Evolutionary conservation across 2,113 vertebrate species (phyloP).

Genomic region (Erythrocercus mccallii): DNA sequence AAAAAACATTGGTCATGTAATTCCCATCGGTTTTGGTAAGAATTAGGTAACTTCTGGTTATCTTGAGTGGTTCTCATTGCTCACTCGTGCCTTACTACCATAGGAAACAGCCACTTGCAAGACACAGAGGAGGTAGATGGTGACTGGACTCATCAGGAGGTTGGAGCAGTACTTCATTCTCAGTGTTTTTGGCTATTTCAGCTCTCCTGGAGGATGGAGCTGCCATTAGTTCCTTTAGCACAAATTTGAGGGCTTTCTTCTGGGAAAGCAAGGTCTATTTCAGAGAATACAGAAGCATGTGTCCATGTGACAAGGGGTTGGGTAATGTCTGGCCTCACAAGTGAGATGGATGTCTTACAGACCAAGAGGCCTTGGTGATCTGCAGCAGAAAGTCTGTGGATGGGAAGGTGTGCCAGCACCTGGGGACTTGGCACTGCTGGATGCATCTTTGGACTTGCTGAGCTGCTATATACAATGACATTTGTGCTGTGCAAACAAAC

Average conservation of each 20-base stretch:
- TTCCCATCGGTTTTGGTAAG: neutral
- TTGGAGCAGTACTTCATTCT: neutral
- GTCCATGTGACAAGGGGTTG: accelerated
- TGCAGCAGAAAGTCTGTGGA: neutral
- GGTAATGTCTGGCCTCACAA: neutral
- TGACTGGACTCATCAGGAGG: neutral
- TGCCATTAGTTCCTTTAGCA: neutral
- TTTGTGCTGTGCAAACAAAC: neutral
- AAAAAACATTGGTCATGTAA: neutral
- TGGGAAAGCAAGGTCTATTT: neutral
- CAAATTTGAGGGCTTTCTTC: neutral
- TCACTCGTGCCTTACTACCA: neutral
- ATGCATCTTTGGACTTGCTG: neutral
- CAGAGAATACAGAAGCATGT: neutral
- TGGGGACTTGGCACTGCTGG: neutral
- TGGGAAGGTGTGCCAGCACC: neutral
- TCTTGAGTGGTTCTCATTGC: neutral
- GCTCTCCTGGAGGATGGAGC: neutral
- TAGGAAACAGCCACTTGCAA: neutral
- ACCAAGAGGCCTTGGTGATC: neutral
- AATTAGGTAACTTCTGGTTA: neutral
- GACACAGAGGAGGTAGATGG: neutral
- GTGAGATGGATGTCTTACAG: accelerated
- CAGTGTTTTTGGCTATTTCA: neutral
- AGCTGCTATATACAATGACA: neutral